These are phyloP conservation scores for Drosophila sordidula DNA, from an alignment of 2,888 invertebrate genomes.

Conservation along the genomic window DNA sequence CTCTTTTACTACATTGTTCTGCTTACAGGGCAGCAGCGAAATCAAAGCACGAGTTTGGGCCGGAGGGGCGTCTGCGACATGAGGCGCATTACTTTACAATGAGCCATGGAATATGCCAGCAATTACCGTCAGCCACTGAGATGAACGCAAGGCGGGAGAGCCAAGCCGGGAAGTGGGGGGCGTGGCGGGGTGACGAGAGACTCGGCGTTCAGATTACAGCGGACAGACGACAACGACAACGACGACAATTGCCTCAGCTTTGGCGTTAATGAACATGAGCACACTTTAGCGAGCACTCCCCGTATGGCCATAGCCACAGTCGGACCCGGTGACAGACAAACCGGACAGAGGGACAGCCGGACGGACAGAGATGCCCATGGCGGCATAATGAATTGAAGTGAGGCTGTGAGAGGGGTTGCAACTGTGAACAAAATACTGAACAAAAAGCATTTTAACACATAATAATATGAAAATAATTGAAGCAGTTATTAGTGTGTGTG, in stretches of 20 bases:
- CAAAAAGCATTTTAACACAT: conserved; percentile 78
- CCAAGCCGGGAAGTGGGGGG: neutral
- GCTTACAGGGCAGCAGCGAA: conserved; percentile 25
- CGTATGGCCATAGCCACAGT: conserved; percentile 35
- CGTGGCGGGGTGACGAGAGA: conserved; percentile 14
- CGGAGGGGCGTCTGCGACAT: conserved; percentile 9
- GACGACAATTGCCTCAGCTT: conserved; percentile 78
- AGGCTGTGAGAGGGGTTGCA: conserved; percentile 20
- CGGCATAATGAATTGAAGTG: conserved; percentile 67
- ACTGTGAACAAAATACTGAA: conserved; percentile 45
- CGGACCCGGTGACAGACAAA: conserved; percentile 39
- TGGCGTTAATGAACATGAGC: conserved; percentile 82
- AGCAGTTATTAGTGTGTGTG: conserved; percentile 65
- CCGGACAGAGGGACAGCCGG: conserved; percentile 15
- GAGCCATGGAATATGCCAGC: conserved; percentile 66
- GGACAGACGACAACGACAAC: conserved; percentile 48
- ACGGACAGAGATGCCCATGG: conserved; percentile 17
- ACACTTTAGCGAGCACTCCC: conserved; percentile 71
- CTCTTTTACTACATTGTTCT: neutral
- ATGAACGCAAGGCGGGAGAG: neutral
- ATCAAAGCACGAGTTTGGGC: conserved; percentile 23
- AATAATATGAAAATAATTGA: conserved; percentile 80
- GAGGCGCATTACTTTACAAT: conserved; percentile 49
- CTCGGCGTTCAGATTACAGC: conserved; percentile 69
- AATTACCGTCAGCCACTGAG: conserved; percentile 51